Base-by-base conservation (phyloP, 2,797 vertebrate genomes). In the Scomberomorus guttatus region DNA sequence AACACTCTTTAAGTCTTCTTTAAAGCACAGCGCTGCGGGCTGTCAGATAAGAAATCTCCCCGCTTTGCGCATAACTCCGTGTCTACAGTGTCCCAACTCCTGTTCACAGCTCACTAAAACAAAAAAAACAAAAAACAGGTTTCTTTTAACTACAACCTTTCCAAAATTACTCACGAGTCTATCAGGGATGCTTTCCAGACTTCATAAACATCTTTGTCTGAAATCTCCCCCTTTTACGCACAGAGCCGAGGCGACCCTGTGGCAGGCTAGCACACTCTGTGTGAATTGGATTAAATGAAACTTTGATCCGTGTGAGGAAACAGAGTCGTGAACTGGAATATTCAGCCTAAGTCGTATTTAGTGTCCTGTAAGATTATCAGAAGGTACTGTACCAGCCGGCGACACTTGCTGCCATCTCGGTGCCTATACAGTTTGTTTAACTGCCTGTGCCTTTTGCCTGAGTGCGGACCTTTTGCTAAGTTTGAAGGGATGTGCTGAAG, bases 21-120 rank as follows among this genome's bases (percentile, higher is more conserved):
- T 34, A 8, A 64, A 66, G 58, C 77, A 69, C 75, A 64, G 1
- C 63, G 87, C 90, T 92, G 82, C 75, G 52, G 88, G 90, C 91
- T 93, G 92, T 91, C 93, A 91, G 89, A 93, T 91, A 87, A 88
- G 78, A 69, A 72, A 82, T 74, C 80, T 76, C 64, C n/a, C 37
- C 29, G 51, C 74, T 75, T 79, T 72, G 46, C 80, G 72, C 73
- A 39, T 66, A 74, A 52, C 64, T 81, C 50, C 48, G 15, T 62
- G 89, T 55, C 54, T 70, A 18, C 67, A 22, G 15, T 62, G 89
- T 55, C 54, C 72, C 20, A 64, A 22, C 24, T 55, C 20, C 24
- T 65, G 61, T 29, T 81, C 64, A 66, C 42, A 58, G 44, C 29
- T 71, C 54, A 34, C 57, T 27, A 11, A 61, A 83, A 48, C 39